A percentile compares a stretch with the other conserved stretches of the same genome.
Conservation (phyloP, 1,140 invertebrate genomes). For the Drosophila jambulina region DNA sequence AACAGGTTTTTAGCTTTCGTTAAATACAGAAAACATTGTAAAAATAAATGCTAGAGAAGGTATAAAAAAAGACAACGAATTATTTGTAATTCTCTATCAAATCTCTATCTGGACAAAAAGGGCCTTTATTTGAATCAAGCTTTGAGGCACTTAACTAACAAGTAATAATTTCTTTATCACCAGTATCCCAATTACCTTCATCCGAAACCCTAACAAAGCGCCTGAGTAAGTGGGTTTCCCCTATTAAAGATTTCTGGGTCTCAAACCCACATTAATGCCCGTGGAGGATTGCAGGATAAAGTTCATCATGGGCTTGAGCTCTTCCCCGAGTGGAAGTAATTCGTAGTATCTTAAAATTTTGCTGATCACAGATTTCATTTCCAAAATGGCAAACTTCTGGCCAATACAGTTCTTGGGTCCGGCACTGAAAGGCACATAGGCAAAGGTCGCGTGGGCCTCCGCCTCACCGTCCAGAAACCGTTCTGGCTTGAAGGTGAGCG, state of each 20-base stretch:
- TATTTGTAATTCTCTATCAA: too few species aligned
- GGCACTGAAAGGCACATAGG: slow-evolving; percentile 89
- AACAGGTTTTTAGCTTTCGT: background rate
- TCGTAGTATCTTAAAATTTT: slow-evolving; percentile 88
- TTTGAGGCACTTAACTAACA: slow-evolving; percentile 4
- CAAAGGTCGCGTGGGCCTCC: slow-evolving; percentile 81
- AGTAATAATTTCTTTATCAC: slow-evolving; percentile 20
- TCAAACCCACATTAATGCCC: slow-evolving; percentile 56
- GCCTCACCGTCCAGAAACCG: slow-evolving; percentile 86
- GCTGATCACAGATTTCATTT: slow-evolving; percentile 89
- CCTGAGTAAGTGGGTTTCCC: too few species aligned
- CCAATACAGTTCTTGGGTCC: slow-evolving; percentile 89
- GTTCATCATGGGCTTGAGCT: slow-evolving; percentile 63
- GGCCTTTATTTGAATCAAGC: background rate
- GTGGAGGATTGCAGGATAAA: slow-evolving; percentile 60
- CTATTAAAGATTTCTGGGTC: slow-evolving; percentile 28
- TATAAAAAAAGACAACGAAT: too few species aligned
- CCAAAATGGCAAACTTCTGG: slow-evolving; percentile 92
- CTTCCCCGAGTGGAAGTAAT: slow-evolving; percentile 54
- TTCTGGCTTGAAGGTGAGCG: slow-evolving; percentile 88
- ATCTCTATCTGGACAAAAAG: too few species aligned
- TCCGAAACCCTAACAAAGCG: slow-evolving; percentile 5
- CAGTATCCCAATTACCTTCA: background rate
- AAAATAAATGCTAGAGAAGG: background rate
- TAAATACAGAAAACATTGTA: background rate